Evolutionary conservation across 2,113 vertebrate genomes (phyloP), one percentile per base, ranked within the genome.

Genomic region (Sakesphorus luctuosus): DNA sequence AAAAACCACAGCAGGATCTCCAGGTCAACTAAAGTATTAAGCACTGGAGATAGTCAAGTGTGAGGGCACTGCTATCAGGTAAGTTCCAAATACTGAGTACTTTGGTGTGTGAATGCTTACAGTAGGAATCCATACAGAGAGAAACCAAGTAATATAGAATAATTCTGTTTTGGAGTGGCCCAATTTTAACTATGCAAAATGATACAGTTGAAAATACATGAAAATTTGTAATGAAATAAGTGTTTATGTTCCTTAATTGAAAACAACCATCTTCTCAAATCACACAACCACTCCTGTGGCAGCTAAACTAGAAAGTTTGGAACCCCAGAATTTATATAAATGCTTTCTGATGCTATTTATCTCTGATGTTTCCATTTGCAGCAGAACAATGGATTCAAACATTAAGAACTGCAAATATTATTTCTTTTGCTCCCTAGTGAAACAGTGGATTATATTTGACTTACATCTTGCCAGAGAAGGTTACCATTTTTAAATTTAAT

Each of bases 11-110:
- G 24, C 24, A 69, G 36, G 46, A 80, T 33, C 18, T 73, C 10
- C 49, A 86, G 18, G 38, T 23, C 19, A 56, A 3, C 44, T 7
- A 7, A 5, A 69, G 36, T 4, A 6, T 43, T 49, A 31, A 76
- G 50, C 21, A 77, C 14, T 40, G 18, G 33, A 58, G 36, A 66
- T 2, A 3, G 43, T 46, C 50, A 31, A 24, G 67, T 0, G 0
- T 21, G 18, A 78, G 28, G 28, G n/a, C 20, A 19, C 4, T 0
- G 0, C 49, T 56, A 38, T 16, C 6, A 7, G 1, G 2, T 2
- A 36, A 67, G 18, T 13, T 68, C 31, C 80, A 90, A 74, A 65
- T 2, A 1, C 4, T 3, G 3, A 81, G 16, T 7, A 16, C 7
- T 85, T 38, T 1, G 0, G 9, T 6, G 5, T 17, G 13, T 9